Conservation (phyloP, 2,797 vertebrate genomes). For the Halcyon chelicuti region DNA sequence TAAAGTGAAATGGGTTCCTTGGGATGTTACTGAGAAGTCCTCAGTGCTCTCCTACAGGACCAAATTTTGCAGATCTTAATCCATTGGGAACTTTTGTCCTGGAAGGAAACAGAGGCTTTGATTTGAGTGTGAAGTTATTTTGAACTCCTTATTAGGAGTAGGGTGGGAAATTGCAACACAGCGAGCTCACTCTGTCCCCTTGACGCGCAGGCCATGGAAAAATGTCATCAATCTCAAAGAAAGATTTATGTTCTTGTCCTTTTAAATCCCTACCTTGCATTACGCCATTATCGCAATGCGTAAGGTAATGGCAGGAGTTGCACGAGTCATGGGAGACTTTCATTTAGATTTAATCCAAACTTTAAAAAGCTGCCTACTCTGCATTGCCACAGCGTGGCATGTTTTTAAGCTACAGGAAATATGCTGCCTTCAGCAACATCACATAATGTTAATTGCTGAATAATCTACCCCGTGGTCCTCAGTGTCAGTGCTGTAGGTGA, state of each 20-base stretch:
- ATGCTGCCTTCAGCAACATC: slow-evolving; percentile 4
- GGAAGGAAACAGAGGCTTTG: neutral
- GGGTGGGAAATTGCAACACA: neutral
- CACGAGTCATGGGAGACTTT: slow-evolving; percentile 25
- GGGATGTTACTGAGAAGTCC: neutral
- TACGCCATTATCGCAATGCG: slow-evolving; percentile 6
- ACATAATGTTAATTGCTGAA: slow-evolving; percentile 21
- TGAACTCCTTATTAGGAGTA: neutral
- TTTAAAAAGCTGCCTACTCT: slow-evolving; percentile 49
- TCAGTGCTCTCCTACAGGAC: neutral
- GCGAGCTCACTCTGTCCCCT: neutral
- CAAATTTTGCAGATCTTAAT: neutral
- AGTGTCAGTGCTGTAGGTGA: neutral
- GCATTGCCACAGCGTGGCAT: neutral
- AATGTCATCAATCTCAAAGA: slow-evolving; percentile 11
- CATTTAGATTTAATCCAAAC: slow-evolving; percentile 29
- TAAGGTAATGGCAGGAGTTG: slow-evolving; percentile 36
- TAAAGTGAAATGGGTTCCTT: neutral
- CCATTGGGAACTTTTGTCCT: neutral
- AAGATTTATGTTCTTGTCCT: slow-evolving; percentile 46
- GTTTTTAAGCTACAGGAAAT: slow-evolving; percentile 31
- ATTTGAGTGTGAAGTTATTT: neutral
- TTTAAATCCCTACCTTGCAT: slow-evolving; percentile 32
- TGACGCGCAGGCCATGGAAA: neutral
- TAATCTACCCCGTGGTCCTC: neutral